Evolutionary conservation across 2,888 invertebrate species (phyloP), one percentile per base, ranked within the genome.

Genomic region (Ornithoptera priamus): DNA sequence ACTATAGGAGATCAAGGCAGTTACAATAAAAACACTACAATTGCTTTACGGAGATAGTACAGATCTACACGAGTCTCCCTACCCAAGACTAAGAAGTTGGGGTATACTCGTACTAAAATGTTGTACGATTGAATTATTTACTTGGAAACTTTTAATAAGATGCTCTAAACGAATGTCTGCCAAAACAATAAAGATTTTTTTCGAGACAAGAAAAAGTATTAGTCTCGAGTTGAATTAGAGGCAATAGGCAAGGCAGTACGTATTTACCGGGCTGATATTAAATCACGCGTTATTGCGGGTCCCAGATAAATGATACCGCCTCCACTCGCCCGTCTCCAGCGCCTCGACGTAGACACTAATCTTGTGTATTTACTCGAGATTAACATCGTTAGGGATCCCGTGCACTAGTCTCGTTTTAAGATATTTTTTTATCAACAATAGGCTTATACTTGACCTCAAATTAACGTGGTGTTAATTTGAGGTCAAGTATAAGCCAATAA

Each of bases 271-370:
- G 66, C 59, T 53, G 62, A 57, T 61, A 64, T 65, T 61, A 67
- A 64, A 46, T 64, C 67, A 64, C 39, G 64, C 60, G 64, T 67
- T 70, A 67, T 64, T 70, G 63, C 50, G 42, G 30, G 70, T 20
- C 61, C 70, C 46, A 57, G 67, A 67, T 67, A 67, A 67, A 70
- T 57, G 70, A 67, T 61, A 67, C 64, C 36, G 64, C 60, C 67
- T 67, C 24, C 42, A 0, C 42, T 57, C 62, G 61, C 20, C 60
- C 46, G 57, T 30, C 30, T 63, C 10, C 60, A 17, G n/a, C 60
- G n/a, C 7, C 42, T 30, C 46, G 46, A 60, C 57, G 60, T 12
- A 57, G 20, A 53, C 60, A 60, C 57, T 70, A 67, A 70, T 70
- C 70, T 70, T 57, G 64, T 64, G 18, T 63, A 56, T 62, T 64